Percentiles rank a stretch among this genome's conserved stretches.
phyloP scores from a whole-genome alignment of 1,140 invertebrate genomes.

The Caligus rogercresseyi region DNA sequence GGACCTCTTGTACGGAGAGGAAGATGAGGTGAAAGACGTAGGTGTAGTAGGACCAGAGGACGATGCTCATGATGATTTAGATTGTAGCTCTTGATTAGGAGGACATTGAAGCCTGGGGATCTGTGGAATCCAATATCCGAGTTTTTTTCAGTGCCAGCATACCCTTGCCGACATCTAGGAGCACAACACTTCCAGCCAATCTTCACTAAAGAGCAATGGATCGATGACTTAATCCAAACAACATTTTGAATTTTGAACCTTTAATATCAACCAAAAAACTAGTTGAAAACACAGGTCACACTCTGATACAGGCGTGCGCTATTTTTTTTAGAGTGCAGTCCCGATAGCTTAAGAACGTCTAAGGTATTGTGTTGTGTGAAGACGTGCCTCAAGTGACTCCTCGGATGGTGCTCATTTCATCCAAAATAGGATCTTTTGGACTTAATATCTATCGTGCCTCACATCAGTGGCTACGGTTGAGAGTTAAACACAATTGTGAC shows the following conservation, averaged over 20 bases:
- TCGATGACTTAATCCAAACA: no score
- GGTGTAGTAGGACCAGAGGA: conserved; percentile 92
- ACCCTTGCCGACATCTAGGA: background rate
- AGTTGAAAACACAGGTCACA: background rate
- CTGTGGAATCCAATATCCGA: background rate
- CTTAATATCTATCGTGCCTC: no score
- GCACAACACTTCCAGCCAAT: background rate
- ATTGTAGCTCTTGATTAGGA: background rate
- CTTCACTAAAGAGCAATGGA: background rate
- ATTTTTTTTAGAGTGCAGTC: background rate
- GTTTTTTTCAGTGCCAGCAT: background rate
- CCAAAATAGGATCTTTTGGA: no score
- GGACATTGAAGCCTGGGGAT: background rate
- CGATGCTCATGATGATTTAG: conserved; percentile 57
- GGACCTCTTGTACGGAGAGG: conserved; percentile 1
- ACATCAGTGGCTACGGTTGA: no score
- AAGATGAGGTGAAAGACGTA: conserved; percentile 66
- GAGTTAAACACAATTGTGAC: no score
- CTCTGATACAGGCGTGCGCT: background rate
- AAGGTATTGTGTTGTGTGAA: no score
- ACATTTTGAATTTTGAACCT: background rate
- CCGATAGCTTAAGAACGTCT: background rate
- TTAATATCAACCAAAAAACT: background rate
- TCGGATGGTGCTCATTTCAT: no score
- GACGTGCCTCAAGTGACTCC: no score